Evolutionary conservation across 2,797 vertebrate genomes (phyloP), one percentile per base, ranked within the genome.

Genomic region (Furcifer pardalis): DNA sequence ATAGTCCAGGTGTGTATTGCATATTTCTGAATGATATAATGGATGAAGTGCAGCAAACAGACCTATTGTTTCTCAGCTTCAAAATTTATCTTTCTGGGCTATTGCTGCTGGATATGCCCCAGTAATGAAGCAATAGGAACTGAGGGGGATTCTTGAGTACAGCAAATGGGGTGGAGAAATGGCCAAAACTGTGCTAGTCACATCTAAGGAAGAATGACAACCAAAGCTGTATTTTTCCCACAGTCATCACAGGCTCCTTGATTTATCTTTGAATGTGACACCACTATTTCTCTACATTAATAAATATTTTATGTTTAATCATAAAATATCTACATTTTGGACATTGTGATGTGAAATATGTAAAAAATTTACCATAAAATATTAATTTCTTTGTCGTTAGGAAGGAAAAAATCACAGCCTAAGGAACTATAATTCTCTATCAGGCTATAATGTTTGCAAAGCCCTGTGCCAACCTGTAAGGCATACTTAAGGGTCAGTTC

Each of bases 301-400:
- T 79, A 79, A 78, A 84, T 86, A 71, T 86, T 82, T 86, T 77
- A 86, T 77, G 73, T 82, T 77, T 71, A 77, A 71, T 77, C 79
- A 86, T 86, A 86, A 81, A 69, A 37, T 77, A 71, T 76, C 79
- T 81, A 77, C 56, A 49, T 77, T 86, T 77, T 77, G 79, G 72
- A 86, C 63, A 86, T 62, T 72, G 42, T 72, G 12, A 71, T 40
- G 73, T 86, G 65, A 86, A 86, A 49, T 77, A 49, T 81, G 65
- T 77, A 27, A 62, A 81, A 77, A 25, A 56, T 21, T 63, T 77
- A 86, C 17, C 49, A 82, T 77, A 42, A 71, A 62, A 81, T 77
- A 77, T 77, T 79, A 42, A 82, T 82, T 81, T 77, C 40, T 81
- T 71, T 86, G 52, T 86, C 40, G 1, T 71, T 68, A 40, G 62